A percentile compares a stretch with the other conserved stretches of the same genome.
Conservation (phyloP, 2,797 vertebrate genomes). For the Tragopan temminckii region DNA sequence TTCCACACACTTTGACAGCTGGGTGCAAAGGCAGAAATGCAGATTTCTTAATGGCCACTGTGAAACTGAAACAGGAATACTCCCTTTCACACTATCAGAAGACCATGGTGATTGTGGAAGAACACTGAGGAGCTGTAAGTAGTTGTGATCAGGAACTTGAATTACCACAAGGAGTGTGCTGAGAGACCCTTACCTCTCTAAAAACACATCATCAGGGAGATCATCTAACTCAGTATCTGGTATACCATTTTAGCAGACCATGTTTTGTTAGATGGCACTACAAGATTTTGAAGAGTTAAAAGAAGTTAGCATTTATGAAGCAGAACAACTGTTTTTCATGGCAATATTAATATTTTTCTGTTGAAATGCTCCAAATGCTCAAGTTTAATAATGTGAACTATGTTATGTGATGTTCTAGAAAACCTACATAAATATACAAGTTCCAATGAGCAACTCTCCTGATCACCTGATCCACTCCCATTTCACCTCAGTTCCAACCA, state of each 20-base stretch:
- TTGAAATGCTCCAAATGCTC: background rate
- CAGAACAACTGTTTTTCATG: background rate
- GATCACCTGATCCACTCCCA: background rate
- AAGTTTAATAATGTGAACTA: background rate
- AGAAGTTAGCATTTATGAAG: background rate
- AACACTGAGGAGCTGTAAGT: background rate
- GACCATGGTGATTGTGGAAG: background rate
- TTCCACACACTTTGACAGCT: constrained; percentile 26
- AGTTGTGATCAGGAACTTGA: background rate
- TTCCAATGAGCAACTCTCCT: background rate
- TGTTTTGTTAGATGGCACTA: background rate
- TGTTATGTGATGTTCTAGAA: background rate
- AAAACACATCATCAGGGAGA: background rate
- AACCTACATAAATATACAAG: background rate
- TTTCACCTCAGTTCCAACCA: background rate
- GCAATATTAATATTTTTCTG: background rate
- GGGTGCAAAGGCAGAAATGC: background rate
- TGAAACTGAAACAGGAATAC: background rate
- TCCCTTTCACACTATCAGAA: background rate
- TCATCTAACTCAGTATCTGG: background rate
- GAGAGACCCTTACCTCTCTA: constrained; percentile 6
- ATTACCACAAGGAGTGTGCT: background rate
- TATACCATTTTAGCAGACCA: background rate
- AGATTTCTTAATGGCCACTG: background rate
- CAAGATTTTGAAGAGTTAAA: background rate